Evolutionary conservation across 2,797 vertebrate genomes (phyloP), one percentile per base, ranked within the genome.

Genomic region (Gambelia wislizenii): DNA sequence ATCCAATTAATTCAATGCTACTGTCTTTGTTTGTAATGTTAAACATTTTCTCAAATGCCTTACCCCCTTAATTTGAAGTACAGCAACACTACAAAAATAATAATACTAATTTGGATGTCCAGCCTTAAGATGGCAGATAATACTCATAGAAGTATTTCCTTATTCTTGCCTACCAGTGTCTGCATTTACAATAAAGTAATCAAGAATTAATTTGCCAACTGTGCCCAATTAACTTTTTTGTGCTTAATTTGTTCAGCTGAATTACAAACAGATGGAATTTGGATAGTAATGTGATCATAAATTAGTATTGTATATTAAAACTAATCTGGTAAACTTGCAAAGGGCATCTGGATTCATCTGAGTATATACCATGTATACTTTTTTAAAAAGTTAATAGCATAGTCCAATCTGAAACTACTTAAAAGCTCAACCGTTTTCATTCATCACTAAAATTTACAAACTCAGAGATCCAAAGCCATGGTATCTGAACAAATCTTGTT

Each of bases 251-350:
- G 88, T 94, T 92, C 80, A 56, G 94, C 91, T 93, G 94, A 95
- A 95, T 95, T 94, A 91, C 94, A 91, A 95, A 54, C 94, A 96
- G 94, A 94, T 95, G 94, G 87, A 8, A 84, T 69, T 76, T 86
- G 52, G 90, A 87, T 86, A 74, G 52, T 36, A 91, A 95, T 94
- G 92, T 92, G 44, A 93, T 87, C 4, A 80, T 93, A 94, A 94
- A 93, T 95, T 95, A 93, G 84, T 67, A 20, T 92, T 91, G 85
- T 87, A 85, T 82, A 92, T 89, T 88, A 87, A 94, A 95, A 94
- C 89, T 89, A 93, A 89, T 67, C 18, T 49, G 42, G 33, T 5
- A 91, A 93, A 94, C 90, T 94, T 92, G 87, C 89, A 90, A 92
- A 94, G 84, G 89, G 6, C 89, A 93, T 16, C 54, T 2, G 0